Evolutionary conservation across 2,888 invertebrate genomes (phyloP).

Genomic region (Dicyrtomina minuta): DNA sequence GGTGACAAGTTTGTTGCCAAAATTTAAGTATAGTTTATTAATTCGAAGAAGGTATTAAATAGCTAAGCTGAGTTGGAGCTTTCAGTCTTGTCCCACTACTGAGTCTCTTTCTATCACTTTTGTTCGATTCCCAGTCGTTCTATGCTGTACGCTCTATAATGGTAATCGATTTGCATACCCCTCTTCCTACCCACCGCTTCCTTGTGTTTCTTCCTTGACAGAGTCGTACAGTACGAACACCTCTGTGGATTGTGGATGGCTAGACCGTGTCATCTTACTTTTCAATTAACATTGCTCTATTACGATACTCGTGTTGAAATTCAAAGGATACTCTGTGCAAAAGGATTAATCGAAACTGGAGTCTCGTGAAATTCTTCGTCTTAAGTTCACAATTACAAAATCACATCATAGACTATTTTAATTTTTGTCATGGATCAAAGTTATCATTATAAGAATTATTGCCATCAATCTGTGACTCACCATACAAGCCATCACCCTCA

Average conservation of each 20-base stretch:
- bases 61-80: slow-evolving; percentile 26
- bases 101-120: slow-evolving; percentile 22
- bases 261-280: slow-evolving; percentile 1
- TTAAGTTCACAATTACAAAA: too few relatives aligned
- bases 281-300: neutral
- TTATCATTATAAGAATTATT: slow-evolving; percentile 50
- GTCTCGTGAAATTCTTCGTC: too few relatives aligned
- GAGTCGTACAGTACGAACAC: neutral
- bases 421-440: slow-evolving; percentile 46
- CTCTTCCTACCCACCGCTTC: slow-evolving; percentile 6
- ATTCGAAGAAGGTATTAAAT: slow-evolving; percentile 28
- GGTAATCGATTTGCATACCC: slow-evolving; percentile 14
- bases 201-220: slow-evolving; percentile 18
- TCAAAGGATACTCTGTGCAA: neutral
- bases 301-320: neutral
- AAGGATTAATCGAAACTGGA: too few relatives aligned
- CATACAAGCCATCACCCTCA: slow-evolving; percentile 37
- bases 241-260: neutral
- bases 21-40: slow-evolving; percentile 30
- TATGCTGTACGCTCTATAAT: slow-evolving; percentile 9
- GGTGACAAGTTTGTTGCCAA: slow-evolving; percentile 30
- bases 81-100: slow-evolving; percentile 17
- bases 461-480: slow-evolving; percentile 44
- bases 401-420: too few relatives aligned
- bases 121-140: slow-evolving; percentile 9